These are phyloP conservation scores for Norana najaformis DNA, from an alignment of 2,888 invertebrate genomes.

Conservation along the genomic window DNA sequence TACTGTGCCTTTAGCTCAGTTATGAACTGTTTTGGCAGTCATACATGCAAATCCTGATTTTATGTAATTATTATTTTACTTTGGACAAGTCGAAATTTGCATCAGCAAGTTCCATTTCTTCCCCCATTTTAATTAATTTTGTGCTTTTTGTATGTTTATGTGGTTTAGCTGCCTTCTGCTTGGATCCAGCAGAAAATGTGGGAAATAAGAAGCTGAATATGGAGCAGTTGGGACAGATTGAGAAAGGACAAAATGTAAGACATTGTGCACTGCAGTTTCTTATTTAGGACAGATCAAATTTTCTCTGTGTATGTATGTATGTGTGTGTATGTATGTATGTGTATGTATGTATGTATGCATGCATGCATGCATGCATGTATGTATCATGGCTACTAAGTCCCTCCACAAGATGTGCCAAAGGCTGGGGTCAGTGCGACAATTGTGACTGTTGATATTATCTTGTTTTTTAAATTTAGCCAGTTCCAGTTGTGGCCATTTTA, in stretches of 20 bases:
- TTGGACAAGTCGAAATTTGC: background rate
- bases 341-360: background rate
- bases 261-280: background rate
- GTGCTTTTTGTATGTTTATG: background rate
- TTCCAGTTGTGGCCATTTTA: too few relatives aligned
- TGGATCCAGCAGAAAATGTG: background rate
- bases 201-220: background rate
- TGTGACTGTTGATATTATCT: too few relatives aligned
- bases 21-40: background rate
- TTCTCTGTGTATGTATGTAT: background rate
- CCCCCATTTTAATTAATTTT: background rate
- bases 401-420: too few relatives aligned
- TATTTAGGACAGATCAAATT: background rate
- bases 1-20: background rate
- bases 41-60: too few relatives aligned
- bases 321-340: background rate
- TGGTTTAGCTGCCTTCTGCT: background rate
- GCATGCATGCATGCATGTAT: background rate
- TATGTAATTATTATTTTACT: too few relatives aligned
- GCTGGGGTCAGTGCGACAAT: too few relatives aligned
- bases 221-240: background rate
- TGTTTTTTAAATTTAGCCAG: too few relatives aligned
- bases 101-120: background rate
- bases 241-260: background rate
- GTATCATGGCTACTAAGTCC: background rate